Evolutionary conservation across 2,797 vertebrate genomes (phyloP).

Genomic region (Scolopax bukidnonensis): DNA sequence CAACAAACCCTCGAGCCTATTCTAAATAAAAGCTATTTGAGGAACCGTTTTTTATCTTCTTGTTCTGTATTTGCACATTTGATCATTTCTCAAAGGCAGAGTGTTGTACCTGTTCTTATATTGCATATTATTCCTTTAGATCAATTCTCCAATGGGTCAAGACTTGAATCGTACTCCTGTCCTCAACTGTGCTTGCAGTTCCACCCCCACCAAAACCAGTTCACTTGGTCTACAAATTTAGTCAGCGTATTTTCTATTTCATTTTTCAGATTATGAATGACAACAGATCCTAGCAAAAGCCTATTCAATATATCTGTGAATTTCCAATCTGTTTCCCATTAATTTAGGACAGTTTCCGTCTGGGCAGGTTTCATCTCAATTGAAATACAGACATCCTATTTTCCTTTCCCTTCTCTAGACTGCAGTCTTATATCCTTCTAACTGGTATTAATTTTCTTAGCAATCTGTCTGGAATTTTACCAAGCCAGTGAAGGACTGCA

Average conservation of each 20-base stretch:
- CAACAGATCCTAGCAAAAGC: background rate
- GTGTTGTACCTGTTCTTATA: background rate
- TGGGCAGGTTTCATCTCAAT: background rate
- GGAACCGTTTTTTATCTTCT: background rate
- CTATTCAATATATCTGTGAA: background rate
- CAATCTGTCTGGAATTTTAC: background rate
- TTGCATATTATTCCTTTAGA: background rate
- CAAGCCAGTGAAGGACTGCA: background rate
- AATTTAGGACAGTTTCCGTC: background rate
- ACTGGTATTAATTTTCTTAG: background rate
- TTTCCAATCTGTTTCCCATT: background rate
- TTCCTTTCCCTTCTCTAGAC: background rate
- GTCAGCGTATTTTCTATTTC: background rate
- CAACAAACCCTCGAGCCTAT: background rate
- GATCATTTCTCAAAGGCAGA: background rate
- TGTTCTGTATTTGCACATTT: background rate
- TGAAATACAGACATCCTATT: background rate
- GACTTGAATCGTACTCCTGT: background rate
- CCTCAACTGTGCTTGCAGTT: background rate
- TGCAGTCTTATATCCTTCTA: background rate
- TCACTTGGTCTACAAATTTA: background rate
- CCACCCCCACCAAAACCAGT: background rate
- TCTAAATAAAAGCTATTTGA: background rate
- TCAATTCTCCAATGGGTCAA: background rate
- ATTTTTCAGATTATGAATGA: background rate